Conservation (phyloP, 2,797 vertebrate genomes). For the Danio albolineatus region DNA sequence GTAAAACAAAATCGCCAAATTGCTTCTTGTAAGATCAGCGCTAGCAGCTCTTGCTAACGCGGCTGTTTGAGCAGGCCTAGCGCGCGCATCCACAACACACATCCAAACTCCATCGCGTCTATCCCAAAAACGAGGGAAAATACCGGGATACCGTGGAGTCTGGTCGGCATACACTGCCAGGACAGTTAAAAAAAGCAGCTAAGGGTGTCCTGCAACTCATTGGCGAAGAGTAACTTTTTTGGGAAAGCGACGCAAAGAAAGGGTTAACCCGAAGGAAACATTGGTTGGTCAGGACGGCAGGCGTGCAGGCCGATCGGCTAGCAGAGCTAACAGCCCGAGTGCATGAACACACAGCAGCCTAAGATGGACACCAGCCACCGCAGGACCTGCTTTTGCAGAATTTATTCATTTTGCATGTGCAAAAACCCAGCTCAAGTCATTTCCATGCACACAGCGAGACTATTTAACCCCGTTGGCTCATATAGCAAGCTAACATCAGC, state of each 20-base stretch:
- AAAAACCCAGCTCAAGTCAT: not conserved
- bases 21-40: conserved; percentile 1
- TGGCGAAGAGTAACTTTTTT: conserved; percentile 31
- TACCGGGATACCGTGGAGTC: not conserved
- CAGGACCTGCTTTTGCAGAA: conserved; percentile 48
- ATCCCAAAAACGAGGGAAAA: conserved; percentile 24
- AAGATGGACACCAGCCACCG: conserved; percentile 1
- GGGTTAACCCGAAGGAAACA: conserved; percentile 74
- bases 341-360: conserved; percentile 62
- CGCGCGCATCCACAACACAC: conserved; percentile 31
- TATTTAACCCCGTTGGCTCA: conserved; percentile 19
- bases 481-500: conserved; percentile 39
- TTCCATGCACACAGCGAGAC: not conserved
- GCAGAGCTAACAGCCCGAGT: conserved; percentile 66
- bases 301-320: conserved; percentile 69
- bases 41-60: conserved; percentile 40
- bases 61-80: conserved; percentile 48
- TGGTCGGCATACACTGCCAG: not conserved
- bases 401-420: not conserved
- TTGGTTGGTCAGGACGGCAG: conserved; percentile 60
- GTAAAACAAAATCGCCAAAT: conserved; percentile 3
- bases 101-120: conserved; percentile 40
- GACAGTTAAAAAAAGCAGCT: not conserved
- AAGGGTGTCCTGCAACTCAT: not conserved
- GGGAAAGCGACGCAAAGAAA: conserved; percentile 61